Percentiles rank a stretch among this genome's conserved stretches.
Evolutionary conservation across 2,113 vertebrate species (phyloP).

Genomic region (Pseudonaja textilis): DNA sequence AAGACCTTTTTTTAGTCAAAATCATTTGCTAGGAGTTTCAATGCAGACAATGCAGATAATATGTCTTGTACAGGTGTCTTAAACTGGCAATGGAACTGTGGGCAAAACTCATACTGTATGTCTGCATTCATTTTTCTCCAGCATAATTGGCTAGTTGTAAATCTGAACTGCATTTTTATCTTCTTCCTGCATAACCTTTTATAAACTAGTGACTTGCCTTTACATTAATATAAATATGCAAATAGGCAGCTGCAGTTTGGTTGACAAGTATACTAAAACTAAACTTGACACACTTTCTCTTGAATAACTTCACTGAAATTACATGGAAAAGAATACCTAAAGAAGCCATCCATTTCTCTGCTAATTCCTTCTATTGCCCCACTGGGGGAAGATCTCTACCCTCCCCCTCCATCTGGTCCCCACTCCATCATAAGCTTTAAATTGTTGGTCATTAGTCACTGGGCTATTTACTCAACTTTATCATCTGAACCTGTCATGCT

Average conservation of each 20-base stretch:
- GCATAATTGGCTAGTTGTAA: background rate
- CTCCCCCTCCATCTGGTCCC: constrained; percentile 50
- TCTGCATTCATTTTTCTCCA: background rate
- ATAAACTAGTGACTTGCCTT: background rate
- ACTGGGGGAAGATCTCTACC: background rate
- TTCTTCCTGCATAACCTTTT: background rate
- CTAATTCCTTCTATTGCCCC: constrained; percentile 15
- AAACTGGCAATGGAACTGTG: background rate
- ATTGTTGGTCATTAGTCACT: constrained; percentile 44
- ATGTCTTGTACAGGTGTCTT: background rate
- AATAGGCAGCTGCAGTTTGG: background rate
- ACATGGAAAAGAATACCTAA: background rate
- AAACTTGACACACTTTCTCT: background rate
- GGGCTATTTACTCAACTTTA: constrained; percentile 30
- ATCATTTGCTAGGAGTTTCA: background rate
- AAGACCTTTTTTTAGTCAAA: background rate
- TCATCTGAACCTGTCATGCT: constrained; percentile 14
- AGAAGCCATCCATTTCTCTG: background rate
- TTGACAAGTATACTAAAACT: background rate
- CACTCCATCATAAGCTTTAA: constrained; percentile 25
- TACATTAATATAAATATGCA: background rate
- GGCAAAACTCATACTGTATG: background rate
- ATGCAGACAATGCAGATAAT: background rate
- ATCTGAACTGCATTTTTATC: background rate
- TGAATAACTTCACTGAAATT: constrained; percentile 5